These are phyloP conservation scores for Pimpla rufipes DNA, from an alignment of 2,888 invertebrate species.

Conservation along the genomic window DNA sequence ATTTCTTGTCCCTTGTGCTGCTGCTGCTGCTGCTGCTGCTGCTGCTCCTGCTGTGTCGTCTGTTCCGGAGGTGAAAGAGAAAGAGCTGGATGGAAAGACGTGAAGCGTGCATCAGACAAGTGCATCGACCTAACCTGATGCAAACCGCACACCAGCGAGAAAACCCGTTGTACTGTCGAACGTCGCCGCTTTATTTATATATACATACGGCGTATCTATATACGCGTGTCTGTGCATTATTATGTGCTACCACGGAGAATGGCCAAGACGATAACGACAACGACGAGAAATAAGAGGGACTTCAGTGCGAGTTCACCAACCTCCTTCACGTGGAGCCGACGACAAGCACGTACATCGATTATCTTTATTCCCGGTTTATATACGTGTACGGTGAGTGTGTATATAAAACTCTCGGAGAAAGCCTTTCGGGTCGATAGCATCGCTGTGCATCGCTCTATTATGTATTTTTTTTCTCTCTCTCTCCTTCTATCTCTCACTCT, in stretches of 20 bases:
- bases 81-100: slow-evolving; percentile 30
- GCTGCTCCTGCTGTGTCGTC: slow-evolving; percentile 4
- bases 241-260: slow-evolving; percentile 55
- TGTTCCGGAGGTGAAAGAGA: slow-evolving; percentile 19
- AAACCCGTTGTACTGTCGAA: slow-evolving; percentile 62
- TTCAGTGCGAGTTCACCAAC: slow-evolving; percentile 12
- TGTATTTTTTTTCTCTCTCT: slow-evolving; percentile 9
- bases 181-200: slow-evolving; percentile 60
- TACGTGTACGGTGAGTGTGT: neutral
- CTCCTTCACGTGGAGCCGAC: slow-evolving; percentile 19
- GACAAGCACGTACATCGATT: slow-evolving; percentile 44
- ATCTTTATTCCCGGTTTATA: slow-evolving; percentile 21
- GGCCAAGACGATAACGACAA: slow-evolving; percentile 29
- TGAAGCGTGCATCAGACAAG: slow-evolving; percentile 31
- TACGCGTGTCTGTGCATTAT: slow-evolving; percentile 51
- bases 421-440: neutral
- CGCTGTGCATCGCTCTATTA: neutral
- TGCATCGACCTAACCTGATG: slow-evolving; percentile 62
- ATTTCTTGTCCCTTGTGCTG: slow-evolving; percentile 35
- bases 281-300: slow-evolving; percentile 52
- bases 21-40: neutral
- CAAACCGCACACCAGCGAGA: slow-evolving; percentile 51
- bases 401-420: neutral
- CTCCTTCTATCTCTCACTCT: neutral
- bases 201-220: slow-evolving; percentile 22